Evolutionary conservation across 2,888 invertebrate species (phyloP), one percentile per base, ranked within the genome.

Genomic region (Synanthedon myopaeformis): DNA sequence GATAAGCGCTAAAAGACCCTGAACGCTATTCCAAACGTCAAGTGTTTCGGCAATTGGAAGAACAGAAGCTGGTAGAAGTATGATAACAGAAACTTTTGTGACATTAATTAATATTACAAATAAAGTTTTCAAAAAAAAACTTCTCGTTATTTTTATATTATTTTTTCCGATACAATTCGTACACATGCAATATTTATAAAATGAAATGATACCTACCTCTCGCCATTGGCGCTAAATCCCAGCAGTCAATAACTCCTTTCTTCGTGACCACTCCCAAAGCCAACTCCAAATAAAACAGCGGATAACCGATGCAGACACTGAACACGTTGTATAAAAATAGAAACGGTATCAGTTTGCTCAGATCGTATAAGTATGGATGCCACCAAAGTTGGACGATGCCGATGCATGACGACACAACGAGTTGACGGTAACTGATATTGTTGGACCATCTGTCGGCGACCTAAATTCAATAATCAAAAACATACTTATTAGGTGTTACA

Each of bases 371-470:
- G 62, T 86, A 86, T 0, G 87, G 87, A 49, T 85, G 82, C 82
- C 84, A 85, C 77, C 83, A 85, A 1, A 86, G 58, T 60, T 87
- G 87, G 14, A 76, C 62, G 11, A 85, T 74, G 6, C 87, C 79
- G 54, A 85, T 68, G 60, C 84, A 82, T 0, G 84, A 79, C 0
- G 86, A 83, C 4, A 79, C 58, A 0, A 87, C 79, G 0, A 87
- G 69, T 50, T 86, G 84, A 0, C 81, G 76, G 62, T 87, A 87
- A 45, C 64, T 76, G 57, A 87, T 86, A 61, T 82, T 83, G 68
- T 85, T 77, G 3, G 79, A 79, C 86, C 86, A 87, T 57, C 86
- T 64, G 59, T 86, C 86, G 56, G 65, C 56, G 1, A 74, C 56
- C 86, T 86, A 65, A 1, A 49, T 55, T 23, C 23, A 56, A 35